Evolutionary conservation across 1,140 invertebrate genomes (phyloP), one percentile per base, ranked within the genome.

Genomic region (Philopotamus ludificatus): DNA sequence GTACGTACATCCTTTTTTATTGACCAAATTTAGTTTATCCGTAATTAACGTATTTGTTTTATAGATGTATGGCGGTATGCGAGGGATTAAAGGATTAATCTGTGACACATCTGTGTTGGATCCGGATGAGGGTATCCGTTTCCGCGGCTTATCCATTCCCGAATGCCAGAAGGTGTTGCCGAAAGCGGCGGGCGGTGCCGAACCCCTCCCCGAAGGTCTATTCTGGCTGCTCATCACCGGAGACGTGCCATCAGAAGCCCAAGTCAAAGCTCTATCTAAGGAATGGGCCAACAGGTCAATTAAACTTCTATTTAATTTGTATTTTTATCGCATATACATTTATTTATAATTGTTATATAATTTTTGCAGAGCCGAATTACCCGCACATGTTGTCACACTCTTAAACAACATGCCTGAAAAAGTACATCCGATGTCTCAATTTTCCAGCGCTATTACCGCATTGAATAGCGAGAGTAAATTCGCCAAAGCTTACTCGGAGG

Each of bases 21-120:
- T 39, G 34, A n/a, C n/a, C n/a, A n/a, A n/a, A n/a, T n/a, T n/a
- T n/a, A n/a, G n/a, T n/a, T n/a, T n/a, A n/a, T n/a, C n/a, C n/a
- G n/a, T n/a, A n/a, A n/a, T n/a, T n/a, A n/a, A n/a, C n/a, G n/a
- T n/a, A 2, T 44, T 2, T 18, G 20, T 9, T 71, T 71, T 75
- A 8, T 72, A 93, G 92, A 92, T 97, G 85, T 98, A 98, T 80
- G 95, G 96, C 73, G 96, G 96, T 61, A 98, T 98, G 96, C 84
- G 95, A 74, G 94, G 94, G 18, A 97, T 98, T 77, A 94, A 93
- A 76, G 94, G 92, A 67, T 80, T 98, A 39, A 92, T 98, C 0
- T 95, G 91, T 76, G 96, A 98, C 79, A 97, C 95, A 1, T 98
- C 95, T 10, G 92, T 97, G 18, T 81, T 98, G 63, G 95, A 98